Percentiles rank a stretch among this genome's conserved stretches.
These are phyloP conservation scores for Metellina segmentata DNA, from an alignment of 2,888 invertebrate genomes.

Conservation along the genomic window DNA sequence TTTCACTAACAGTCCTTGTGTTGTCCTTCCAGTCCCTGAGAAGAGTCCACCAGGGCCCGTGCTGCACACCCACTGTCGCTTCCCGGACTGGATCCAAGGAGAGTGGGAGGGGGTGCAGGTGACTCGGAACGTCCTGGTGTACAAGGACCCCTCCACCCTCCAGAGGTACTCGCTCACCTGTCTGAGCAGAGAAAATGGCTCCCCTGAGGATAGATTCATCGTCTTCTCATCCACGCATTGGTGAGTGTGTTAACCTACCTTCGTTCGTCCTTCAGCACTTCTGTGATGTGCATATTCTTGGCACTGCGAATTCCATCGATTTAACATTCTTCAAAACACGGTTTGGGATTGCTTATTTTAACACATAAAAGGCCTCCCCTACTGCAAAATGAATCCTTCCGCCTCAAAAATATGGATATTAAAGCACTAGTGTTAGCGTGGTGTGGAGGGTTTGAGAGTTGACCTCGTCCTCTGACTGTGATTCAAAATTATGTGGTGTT, in stretches of 20 bases:
- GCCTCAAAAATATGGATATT: too few relatives aligned
- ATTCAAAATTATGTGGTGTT: too few relatives aligned
- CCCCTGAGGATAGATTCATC: conserved; percentile 82
- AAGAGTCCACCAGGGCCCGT: conserved; percentile 77
- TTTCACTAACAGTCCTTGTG: not conserved
- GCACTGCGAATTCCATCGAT: too few relatives aligned
- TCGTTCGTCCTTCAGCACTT: too few relatives aligned
- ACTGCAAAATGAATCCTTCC: too few relatives aligned
- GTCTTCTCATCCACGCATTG: conserved; percentile 84
- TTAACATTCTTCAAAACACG: too few relatives aligned
- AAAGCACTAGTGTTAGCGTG: too few relatives aligned
- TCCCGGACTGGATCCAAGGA: conserved; percentile 85
- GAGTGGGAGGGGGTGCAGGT: conserved; percentile 84
- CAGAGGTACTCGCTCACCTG: conserved; percentile 84
- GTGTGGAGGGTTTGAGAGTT: too few relatives aligned
- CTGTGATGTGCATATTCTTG: too few relatives aligned
- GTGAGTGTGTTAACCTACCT: conserved; percentile 81
- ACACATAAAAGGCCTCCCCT: too few relatives aligned
- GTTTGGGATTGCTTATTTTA: too few relatives aligned
- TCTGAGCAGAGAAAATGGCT: conserved; percentile 80
- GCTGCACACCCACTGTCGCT: conserved; percentile 81
- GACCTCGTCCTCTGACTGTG: too few relatives aligned
- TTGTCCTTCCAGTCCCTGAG: conserved; percentile 63
- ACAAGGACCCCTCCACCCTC: conserved; percentile 83
- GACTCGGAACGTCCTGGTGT: conserved; percentile 82